These are phyloP conservation scores for Pediacus dermestoides DNA, from an alignment of 2,888 invertebrate genomes.

Conservation along the genomic window DNA sequence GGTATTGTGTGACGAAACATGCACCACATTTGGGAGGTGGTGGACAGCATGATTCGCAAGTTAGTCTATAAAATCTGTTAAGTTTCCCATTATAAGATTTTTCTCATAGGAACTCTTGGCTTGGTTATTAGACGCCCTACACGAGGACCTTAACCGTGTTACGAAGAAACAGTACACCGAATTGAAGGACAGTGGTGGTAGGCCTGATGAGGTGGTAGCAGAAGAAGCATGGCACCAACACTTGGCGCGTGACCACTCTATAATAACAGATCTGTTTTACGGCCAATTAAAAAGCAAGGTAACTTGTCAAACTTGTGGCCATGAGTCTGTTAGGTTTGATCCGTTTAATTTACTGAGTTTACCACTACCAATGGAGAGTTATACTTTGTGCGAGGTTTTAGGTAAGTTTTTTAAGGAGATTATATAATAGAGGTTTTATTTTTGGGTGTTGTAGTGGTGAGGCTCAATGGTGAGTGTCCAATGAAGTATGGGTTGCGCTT, in stretches of 20 bases:
- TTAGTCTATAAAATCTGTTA: constrained; percentile 40
- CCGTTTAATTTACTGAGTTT: constrained; percentile 85
- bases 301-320: constrained; percentile 77
- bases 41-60: constrained; percentile 87
- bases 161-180: constrained; percentile 67
- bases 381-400: constrained; percentile 70
- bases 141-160: constrained; percentile 87
- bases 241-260: constrained; percentile 75
- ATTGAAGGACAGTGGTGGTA: constrained; percentile 70
- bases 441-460: constrained; percentile 62
- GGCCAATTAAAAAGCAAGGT: constrained; percentile 87
- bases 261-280: constrained; percentile 87
- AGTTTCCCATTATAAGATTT: background rate
- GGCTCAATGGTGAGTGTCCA: constrained; percentile 79
- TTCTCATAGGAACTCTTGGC: constrained; percentile 70
- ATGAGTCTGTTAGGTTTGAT: constrained; percentile 85
- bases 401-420: constrained; percentile 42
- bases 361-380: constrained; percentile 87
- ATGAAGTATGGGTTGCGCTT: constrained; percentile 80
- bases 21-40: constrained; percentile 80
- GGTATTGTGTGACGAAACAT: constrained; percentile 81
- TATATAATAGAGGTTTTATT: background rate
- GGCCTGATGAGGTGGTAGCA: constrained; percentile 70
- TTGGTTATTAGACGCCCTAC: constrained; percentile 86
- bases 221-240: constrained; percentile 82